Evolutionary conservation across 1,140 invertebrate genomes (phyloP).

Genomic region (Drosophila erecta): DNA sequence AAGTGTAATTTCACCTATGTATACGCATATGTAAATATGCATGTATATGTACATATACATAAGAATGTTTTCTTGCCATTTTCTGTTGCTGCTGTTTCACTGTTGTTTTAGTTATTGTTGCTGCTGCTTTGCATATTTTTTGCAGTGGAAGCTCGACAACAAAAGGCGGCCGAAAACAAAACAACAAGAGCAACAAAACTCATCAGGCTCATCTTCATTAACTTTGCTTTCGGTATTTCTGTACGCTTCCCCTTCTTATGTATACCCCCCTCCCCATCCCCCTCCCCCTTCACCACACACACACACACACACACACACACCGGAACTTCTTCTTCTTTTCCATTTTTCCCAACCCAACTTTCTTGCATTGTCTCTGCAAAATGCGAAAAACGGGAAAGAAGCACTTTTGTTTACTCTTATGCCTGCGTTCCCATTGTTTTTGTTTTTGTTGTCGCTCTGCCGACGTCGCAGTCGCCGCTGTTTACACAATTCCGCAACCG

Average conservation of each 20-base stretch:
- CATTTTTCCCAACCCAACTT: slow-evolving; percentile 55
- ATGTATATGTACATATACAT: neutral
- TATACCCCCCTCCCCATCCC: neutral
- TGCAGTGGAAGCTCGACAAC: slow-evolving; percentile 67
- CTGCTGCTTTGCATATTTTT: slow-evolving; percentile 74
- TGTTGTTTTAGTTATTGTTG: slow-evolving; percentile 47
- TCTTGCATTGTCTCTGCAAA: slow-evolving; percentile 76
- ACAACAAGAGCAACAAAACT: slow-evolving; percentile 66
- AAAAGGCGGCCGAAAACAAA: slow-evolving; percentile 72
- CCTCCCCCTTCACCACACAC: too few species aligned
- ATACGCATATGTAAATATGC: neutral
- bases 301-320: neutral
- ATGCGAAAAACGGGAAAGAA: slow-evolving; percentile 53
- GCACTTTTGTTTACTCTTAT: slow-evolving; percentile 78
- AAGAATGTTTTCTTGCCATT: slow-evolving; percentile 41
- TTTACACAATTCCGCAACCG: slow-evolving; percentile 77
- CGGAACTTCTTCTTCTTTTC: slow-evolving; percentile 14
- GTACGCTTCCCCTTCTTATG: slow-evolving; percentile 27
- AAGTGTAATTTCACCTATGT: neutral
- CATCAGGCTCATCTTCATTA: slow-evolving; percentile 82
- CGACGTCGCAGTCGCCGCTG: slow-evolving; percentile 62
- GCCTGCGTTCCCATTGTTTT: slow-evolving; percentile 70
- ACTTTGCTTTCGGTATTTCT: slow-evolving; percentile 62
- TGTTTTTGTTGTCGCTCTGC: slow-evolving; percentile 60
- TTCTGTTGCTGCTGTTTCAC: slow-evolving; percentile 24